phyloP scores from a whole-genome alignment of 2,113 vertebrate genomes.

The Cyanoramphus novaezelandiae region DNA sequence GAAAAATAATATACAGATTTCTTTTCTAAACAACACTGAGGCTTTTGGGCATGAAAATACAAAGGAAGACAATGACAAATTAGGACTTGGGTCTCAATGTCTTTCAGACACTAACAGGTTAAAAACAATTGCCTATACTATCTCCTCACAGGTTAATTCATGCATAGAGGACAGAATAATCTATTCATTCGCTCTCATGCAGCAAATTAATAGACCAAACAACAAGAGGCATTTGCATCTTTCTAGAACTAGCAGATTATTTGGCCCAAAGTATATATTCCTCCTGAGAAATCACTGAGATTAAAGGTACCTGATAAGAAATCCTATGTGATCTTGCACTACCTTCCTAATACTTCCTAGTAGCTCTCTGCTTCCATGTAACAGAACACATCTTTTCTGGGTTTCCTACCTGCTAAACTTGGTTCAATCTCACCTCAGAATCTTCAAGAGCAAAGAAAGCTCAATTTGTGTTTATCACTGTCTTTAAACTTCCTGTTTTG shows the following conservation, averaged over 20 bases:
- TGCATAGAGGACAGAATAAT: background rate
- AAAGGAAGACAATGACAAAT: background rate
- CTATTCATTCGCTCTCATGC: background rate
- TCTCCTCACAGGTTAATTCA: background rate
- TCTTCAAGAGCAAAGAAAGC: background rate
- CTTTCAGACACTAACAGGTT: background rate
- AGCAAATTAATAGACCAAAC: constrained; percentile 28
- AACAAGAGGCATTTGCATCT: constrained; percentile 6
- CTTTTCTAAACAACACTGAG: background rate
- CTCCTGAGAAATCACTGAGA: background rate
- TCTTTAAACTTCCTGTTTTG: background rate
- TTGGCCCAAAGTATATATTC: background rate
- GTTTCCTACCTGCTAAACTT: background rate
- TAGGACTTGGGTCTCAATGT: background rate
- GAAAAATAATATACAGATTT: background rate
- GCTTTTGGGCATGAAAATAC: background rate
- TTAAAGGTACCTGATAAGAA: background rate
- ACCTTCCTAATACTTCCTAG: background rate
- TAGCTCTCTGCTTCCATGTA: background rate
- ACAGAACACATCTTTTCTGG: background rate
- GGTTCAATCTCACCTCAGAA: background rate
- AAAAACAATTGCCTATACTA: background rate
- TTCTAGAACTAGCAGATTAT: background rate
- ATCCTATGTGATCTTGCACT: background rate
- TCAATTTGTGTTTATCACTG: rapidly evolving